phyloP scores from a whole-genome alignment of 2,797 vertebrate genomes.

The Tokudaia tokunoshimensis region DNA sequence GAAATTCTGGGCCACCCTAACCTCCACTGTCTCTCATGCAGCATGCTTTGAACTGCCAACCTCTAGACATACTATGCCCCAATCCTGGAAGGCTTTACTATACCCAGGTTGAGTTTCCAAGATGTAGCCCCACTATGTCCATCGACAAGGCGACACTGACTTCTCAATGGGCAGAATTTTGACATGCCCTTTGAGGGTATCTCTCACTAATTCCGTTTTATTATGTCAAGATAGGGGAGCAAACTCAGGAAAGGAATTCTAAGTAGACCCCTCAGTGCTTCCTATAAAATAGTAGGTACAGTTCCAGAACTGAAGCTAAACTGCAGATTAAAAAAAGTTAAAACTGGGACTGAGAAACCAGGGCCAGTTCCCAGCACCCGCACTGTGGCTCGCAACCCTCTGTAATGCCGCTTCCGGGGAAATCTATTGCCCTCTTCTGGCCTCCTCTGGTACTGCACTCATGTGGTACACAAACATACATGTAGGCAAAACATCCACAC shows the following conservation, averaged over 20 bases:
- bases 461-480: background rate
- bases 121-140: background rate
- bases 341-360: background rate
- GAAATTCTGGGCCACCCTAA: background rate
- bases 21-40: background rate
- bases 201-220: background rate
- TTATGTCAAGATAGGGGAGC: background rate
- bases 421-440: background rate
- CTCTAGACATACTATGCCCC: accelerated
- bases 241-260: background rate
- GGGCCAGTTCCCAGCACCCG: background rate
- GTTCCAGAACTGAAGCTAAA: conserved; percentile 45
- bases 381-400: background rate
- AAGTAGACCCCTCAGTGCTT: conserved; percentile 17
- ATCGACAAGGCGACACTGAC: background rate
- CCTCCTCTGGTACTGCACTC: background rate
- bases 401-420: background rate
- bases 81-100: background rate
- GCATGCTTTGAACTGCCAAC: too few species aligned
- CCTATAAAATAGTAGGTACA: background rate
- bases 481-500: background rate
- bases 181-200: background rate
- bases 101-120: accelerated
- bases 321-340: background rate
- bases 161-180: background rate